Evolutionary conservation across 1,140 invertebrate species (phyloP), one percentile per base, ranked within the genome.

Genomic region (Drosophila leontia): DNA sequence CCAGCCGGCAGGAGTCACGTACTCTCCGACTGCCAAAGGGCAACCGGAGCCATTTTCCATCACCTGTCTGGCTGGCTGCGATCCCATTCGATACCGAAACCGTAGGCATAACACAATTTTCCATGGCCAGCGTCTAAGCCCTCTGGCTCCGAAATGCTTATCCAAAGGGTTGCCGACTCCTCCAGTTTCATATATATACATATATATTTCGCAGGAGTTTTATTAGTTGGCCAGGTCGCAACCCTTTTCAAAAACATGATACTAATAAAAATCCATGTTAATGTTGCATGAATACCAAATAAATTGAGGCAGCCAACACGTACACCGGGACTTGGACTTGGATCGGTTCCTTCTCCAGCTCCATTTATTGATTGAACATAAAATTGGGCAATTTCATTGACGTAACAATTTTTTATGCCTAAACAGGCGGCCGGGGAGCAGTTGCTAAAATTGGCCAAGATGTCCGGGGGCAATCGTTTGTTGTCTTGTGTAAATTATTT

Each of bases 241-340:
- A 90, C 85, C 85, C 85, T 90, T 90, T 90, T 90, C 81, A 90
- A 90, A 90, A 90, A 90, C 70, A 90, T 90, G 85, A 90, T 85
- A 85, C 85, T 90, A 90, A 90, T 90, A 90, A 90, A 88, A 90
- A 90, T 90, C 85, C 85, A 90, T 90, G 85, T 90, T 90, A 90
- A 90, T 90, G 85, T 90, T 90, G 85, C 85, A 90, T 90, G 85
- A 90, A 90, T 90, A 90, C 80, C 82, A 90, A 90, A 90, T 90
- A 90, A 90, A 90, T 90, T 90, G 85, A 76, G 85, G 63, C 85
- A 82, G 82, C 85, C 75, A 85, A 90, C 85, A 90, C 85, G 85
- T 88, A 51, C 50, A 9, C 6, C 11, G n/a, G 29, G 26, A 29
- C 15, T 11, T 15, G 34, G 39, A 23, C 51, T 15, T 7, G 34